Base-by-base conservation (phyloP, 2,113 vertebrate genomes). In the Cariama cristata region DNA sequence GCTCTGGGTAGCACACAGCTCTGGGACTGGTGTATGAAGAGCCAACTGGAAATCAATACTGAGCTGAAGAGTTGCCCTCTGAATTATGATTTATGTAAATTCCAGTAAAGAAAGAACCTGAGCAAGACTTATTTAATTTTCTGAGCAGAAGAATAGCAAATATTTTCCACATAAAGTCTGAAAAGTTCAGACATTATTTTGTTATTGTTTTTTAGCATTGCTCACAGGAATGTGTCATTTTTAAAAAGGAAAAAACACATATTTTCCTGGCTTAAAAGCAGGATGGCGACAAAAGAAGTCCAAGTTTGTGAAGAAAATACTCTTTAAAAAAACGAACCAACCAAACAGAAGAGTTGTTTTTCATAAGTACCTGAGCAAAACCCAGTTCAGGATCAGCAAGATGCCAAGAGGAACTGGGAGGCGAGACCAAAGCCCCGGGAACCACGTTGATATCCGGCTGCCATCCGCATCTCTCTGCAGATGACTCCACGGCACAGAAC, bases 241-340 rank as follows among this genome's bases (percentile, higher is more conserved):
- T 42, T 22, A 20, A 77, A 72, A 75, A 91, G 27, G 28, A 93
- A 95, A 91, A 3, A 0, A 21, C 8, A 11, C 45, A 30, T 84
- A 62, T 96, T 91, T 95, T 91, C 45, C 63, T 90, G 62, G 80
- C 71, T 86, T 93, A 44, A 59, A 87, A 93, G 14, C 49, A 82
- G 11, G 77, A 79, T 4, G 2, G 14, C 1, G 1, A n/a, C 23
- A 60, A 85, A 49, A 91, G 26, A 90, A 96, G 85, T 58, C 17
- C 26, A 73, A 91, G 8, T 33, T 58, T 66, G 27, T 59, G n/a
- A 76, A 76, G 49, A 86, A 83, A 90, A 79, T 63, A 30, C 12
- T 64, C 55, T 83, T 93, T 0, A 7, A 35, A 77, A 64, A 64
- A 56, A 32, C 27, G 3, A 8, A 10, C 38, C 38, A 38, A 58